Evolutionary conservation across 2,797 vertebrate species (phyloP), one percentile per base, ranked within the genome.

Genomic region (Ispidina picta): DNA sequence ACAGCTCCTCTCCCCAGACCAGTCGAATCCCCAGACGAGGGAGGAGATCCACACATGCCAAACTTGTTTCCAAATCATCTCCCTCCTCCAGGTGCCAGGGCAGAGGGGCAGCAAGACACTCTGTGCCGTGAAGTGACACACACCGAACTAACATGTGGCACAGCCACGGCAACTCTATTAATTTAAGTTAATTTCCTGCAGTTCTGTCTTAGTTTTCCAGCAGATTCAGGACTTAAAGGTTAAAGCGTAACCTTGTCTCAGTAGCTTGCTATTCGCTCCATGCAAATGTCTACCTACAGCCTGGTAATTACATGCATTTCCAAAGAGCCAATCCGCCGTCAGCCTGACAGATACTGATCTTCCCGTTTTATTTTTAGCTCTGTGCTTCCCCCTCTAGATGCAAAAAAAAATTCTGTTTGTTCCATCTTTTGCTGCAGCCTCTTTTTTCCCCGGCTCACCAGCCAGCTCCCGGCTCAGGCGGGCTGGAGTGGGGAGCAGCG

Each of bases 261-360:
- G 97, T 98, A 97, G 98, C 98, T 98, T 97, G 98, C 98, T 98
- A 98, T 98, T 98, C 95, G 96, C 98, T 98, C 98, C 98, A 98
- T 98, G 98, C 98, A 98, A 98, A 98, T 98, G 97, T 98, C 97
- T 98, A 97, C 98, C 98, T 98, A 97, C 96, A 97, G 98, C 98
- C 97, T 96, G 97, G 98, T 98, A 98, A 99, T 99, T 98, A 98
- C 98, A 98, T 98, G 98, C 98, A 98, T 98, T 98, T 98, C 98
- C 98, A 98, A 97, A 97, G 98, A 98, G 98, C 98, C 98, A 97
- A 98, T 98, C 96, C 97, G 97, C 98, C 98, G 97, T 97, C 98
- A 98, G 98, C 97, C 98, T 97, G 97, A 97, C 97, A 98, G 97
- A 98, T 98, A 97, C 98, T 98, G 97, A 98, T 98, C 97, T 98